phyloP scores from a whole-genome alignment of 2,888 invertebrate species.

The Acholoe squamosa region DNA sequence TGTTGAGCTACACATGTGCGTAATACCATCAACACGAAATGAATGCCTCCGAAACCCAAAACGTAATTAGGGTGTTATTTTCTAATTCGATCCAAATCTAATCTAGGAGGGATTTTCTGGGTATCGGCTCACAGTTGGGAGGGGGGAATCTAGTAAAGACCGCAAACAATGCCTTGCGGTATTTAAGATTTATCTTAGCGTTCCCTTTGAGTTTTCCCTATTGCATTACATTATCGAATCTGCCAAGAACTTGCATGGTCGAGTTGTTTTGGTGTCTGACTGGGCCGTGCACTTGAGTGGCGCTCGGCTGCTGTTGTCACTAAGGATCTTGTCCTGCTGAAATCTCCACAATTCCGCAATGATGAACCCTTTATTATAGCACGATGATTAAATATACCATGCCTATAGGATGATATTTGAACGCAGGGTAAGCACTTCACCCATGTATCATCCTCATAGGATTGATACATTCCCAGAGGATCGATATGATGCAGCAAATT shows the following conservation, averaged over 20 bases:
- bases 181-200: background rate
- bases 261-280: too few species aligned
- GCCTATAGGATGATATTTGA: too few species aligned
- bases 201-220: background rate
- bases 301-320: too few species aligned
- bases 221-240: slow-evolving; percentile 26
- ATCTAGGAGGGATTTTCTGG: background rate
- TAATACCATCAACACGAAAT: background rate
- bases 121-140: background rate
- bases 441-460: too few species aligned
- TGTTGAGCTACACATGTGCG: background rate
- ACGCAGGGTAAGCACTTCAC: too few species aligned
- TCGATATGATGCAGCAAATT: too few species aligned
- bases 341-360: too few species aligned
- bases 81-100: slow-evolving; percentile 6
- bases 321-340: too few species aligned
- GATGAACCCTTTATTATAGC: too few species aligned
- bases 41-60: background rate
- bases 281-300: too few species aligned
- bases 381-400: too few species aligned
- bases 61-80: background rate
- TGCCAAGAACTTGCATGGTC: background rate
- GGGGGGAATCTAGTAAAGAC: background rate
- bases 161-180: background rate
- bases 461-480: too few species aligned